Base-by-base conservation (phyloP, 2,888 invertebrate genomes). In the Aelia acuminata region DNA sequence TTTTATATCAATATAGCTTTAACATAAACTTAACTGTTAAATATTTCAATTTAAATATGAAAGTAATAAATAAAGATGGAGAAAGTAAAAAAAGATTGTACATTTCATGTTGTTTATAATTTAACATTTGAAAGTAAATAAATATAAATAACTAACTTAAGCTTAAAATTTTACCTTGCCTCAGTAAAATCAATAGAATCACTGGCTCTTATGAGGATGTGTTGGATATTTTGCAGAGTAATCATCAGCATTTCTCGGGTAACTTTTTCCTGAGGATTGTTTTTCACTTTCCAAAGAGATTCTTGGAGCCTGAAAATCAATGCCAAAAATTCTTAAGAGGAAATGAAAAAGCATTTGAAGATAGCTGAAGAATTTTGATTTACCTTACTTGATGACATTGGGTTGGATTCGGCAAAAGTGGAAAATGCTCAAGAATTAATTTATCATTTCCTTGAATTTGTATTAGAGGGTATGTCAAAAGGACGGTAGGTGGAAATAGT, bases 241-340 rank as follows among this genome's bases (percentile, higher is more conserved):
- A 98, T 94, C 98, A 99, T 98, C 91, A 99, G 93, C 50, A 96
- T 95, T 89, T 95, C 94, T 53, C 97, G 93, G 75, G 95, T 95
- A 0, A 98, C 95, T 90, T 92, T 91, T 10, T 91, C 91, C 53
- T 91, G 92, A 0, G 94, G 94, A 86, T 94, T 93, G 90, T 94
- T 92, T 92, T 94, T 94, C 91, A 95, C 93, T 90, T 93, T 93
- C 98, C 98, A 98, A 88, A 95, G 93, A 0, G 95, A 95, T 92
- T 97, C 97, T 92, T 96, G 96, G 39, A 97, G 93, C 80, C 92
- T 92, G 90, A 87, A 94, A 93, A 89, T 48, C 43, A n/a, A 43
- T 80, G 22, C 22, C 0, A 80, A 48, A 39, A 43, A 43, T 80
- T 80, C 50, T 22, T 50, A 22, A 85, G 47, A 35, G 84, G 43